Percentiles rank a stretch among this genome's conserved stretches.
These are phyloP conservation scores for Dione vanillae DNA, from an alignment of 2,888 invertebrate genomes.

Conservation along the genomic window DNA sequence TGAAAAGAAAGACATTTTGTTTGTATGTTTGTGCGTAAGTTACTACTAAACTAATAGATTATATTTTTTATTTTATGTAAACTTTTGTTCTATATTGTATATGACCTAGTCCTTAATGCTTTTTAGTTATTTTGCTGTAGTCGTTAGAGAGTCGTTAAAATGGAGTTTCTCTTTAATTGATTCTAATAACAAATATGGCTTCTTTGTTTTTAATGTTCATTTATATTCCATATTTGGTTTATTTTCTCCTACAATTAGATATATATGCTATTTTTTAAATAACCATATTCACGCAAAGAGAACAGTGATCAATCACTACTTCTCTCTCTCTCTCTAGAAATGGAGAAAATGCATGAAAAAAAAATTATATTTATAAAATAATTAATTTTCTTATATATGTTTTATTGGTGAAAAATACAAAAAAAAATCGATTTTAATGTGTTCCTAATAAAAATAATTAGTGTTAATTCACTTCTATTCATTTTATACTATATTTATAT, in stretches of 20 bases:
- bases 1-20: constrained; percentile 19
- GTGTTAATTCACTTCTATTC: not conserved
- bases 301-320: no score
- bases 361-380: not conserved
- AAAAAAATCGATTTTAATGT: constrained; percentile 17
- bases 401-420: not conserved
- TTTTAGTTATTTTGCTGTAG: constrained; percentile 15
- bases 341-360: not conserved
- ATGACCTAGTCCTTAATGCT: constrained; percentile 18
- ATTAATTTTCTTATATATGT: not conserved
- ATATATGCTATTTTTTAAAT: no score
- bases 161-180: not conserved
- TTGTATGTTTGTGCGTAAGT: constrained; percentile 10
- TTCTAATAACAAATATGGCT: not conserved
- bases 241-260: not conserved
- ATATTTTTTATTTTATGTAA: not conserved
- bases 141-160: not conserved
- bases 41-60: constrained; percentile 13
- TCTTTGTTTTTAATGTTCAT: not conserved
- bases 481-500: not conserved
- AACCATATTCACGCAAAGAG: no score
- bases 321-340: not conserved
- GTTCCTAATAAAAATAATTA: constrained; percentile 20
- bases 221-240: not conserved
- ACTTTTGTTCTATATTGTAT: not conserved